A percentile compares a stretch with the other conserved stretches of the same genome.
Evolutionary conservation across 1,140 invertebrate genomes (phyloP).

Genomic region (Drosophila insularis): DNA sequence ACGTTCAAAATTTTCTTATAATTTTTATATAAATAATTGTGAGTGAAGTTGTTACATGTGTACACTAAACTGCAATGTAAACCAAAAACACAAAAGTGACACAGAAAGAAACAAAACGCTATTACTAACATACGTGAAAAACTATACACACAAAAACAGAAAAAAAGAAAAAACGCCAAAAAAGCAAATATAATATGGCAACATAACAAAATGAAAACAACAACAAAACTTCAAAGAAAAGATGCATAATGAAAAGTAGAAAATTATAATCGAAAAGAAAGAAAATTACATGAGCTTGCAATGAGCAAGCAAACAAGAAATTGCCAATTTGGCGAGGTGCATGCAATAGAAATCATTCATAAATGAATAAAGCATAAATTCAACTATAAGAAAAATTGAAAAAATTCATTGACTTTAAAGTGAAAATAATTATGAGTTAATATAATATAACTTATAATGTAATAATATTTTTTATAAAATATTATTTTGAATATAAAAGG

Average conservation of each 20-base stretch:
- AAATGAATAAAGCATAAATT: too few species aligned
- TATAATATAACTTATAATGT: too few species aligned
- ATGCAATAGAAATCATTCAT: slow-evolving; percentile 32
- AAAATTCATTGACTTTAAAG: background rate
- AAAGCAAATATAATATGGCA: slow-evolving; percentile 17
- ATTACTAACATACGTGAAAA: slow-evolving; percentile 48
- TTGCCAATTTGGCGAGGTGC: slow-evolving; percentile 6
- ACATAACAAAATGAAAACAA: slow-evolving; percentile 38
- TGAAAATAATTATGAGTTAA: background rate
- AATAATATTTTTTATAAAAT: too few species aligned
- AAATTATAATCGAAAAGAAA: slow-evolving; percentile 52
- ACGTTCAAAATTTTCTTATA: background rate
- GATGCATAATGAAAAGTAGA: slow-evolving; percentile 47
- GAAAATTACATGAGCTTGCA: slow-evolving; percentile 43
- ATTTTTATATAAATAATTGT: slow-evolving; percentile 7
- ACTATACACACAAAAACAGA: slow-evolving; percentile 12
- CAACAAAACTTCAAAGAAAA: slow-evolving; percentile 28
- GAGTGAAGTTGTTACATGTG: slow-evolving; percentile 49
- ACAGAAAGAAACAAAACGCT: slow-evolving; percentile 44
- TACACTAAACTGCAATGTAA: slow-evolving; percentile 21
- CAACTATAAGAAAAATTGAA: background rate
- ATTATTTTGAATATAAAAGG: too few species aligned
- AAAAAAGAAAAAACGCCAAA: slow-evolving; percentile 23
- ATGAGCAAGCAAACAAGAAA: slow-evolving; percentile 42
- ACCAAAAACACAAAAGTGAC: slow-evolving; percentile 39